Evolutionary conservation across 2,888 invertebrate genomes (phyloP).

Genomic region (Sinohyriopsis cumingii): DNA sequence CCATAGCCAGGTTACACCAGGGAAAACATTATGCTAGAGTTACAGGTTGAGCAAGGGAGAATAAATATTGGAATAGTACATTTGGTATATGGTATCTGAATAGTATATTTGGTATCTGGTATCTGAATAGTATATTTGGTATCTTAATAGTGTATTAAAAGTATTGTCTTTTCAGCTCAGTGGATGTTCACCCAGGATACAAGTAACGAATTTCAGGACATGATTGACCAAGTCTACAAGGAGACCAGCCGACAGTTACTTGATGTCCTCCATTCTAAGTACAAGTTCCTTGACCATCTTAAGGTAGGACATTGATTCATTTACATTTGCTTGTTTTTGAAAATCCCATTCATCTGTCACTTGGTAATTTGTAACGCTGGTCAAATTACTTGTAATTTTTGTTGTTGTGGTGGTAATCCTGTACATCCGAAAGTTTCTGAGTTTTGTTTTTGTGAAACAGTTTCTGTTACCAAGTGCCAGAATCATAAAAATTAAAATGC

Average conservation of each 20-base stretch:
- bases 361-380: not conserved
- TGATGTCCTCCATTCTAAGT: constrained; percentile 88
- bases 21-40: no score
- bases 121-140: no score
- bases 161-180: constrained; percentile 53
- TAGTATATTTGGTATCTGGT: no score
- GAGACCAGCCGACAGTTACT: constrained; percentile 90
- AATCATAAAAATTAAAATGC: no score
- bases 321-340: not conserved
- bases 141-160: no score
- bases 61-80: no score
- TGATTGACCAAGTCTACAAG: constrained; percentile 87
- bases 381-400: not conserved
- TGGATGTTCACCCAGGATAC: constrained; percentile 79
- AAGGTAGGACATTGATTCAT: constrained; percentile 57
- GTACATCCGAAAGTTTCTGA: no score
- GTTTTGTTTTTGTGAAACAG: no score
- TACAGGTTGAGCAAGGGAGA: no score
- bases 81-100: no score
- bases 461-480: no score
- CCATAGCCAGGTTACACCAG: no score
- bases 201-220: constrained; percentile 84
- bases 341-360: not conserved
- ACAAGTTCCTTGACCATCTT: constrained; percentile 91
- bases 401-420: not conserved